These are phyloP conservation scores for Amniataba percoides DNA, from an alignment of 2,797 vertebrate genomes.

Conservation along the genomic window DNA sequence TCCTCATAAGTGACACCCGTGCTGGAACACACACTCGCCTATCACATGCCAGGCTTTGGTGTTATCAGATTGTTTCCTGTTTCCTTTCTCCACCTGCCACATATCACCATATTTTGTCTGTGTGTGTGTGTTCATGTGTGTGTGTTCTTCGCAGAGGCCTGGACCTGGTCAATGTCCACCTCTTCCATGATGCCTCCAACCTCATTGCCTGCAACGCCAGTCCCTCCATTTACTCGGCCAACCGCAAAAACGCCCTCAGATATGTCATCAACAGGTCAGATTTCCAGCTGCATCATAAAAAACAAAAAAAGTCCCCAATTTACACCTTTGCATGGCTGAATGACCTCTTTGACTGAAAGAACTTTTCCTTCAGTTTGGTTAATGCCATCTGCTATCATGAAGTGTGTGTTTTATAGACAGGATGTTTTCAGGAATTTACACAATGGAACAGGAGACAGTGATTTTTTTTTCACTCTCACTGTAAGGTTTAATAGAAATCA, in stretches of 20 bases:
- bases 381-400: background rate
- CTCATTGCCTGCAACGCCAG: conserved; percentile 87
- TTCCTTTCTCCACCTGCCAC: conserved; percentile 27
- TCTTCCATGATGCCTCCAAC: conserved; percentile 91
- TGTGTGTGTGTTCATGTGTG: conserved; percentile 35
- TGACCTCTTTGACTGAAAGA: background rate
- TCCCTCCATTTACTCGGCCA: conserved; percentile 87
- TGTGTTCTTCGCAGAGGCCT: conserved; percentile 79
- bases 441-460: background rate
- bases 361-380: background rate
- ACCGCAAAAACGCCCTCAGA: conserved; percentile 85
- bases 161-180: conserved; percentile 90
- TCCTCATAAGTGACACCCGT: conserved; percentile 42
- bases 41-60: conserved; percentile 16
- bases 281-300: background rate
- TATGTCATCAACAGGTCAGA: conserved; percentile 87
- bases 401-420: background rate
- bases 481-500: background rate
- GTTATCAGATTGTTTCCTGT: conserved; percentile 44
- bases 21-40: conserved; percentile 13
- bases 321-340: background rate
- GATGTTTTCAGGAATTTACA: conserved; percentile 11
- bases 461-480: background rate
- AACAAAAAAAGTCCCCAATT: background rate
- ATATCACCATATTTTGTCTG: conserved; percentile 13